Conservation (phyloP, 2,797 vertebrate genomes). For the Cossypha dichroa region DNA sequence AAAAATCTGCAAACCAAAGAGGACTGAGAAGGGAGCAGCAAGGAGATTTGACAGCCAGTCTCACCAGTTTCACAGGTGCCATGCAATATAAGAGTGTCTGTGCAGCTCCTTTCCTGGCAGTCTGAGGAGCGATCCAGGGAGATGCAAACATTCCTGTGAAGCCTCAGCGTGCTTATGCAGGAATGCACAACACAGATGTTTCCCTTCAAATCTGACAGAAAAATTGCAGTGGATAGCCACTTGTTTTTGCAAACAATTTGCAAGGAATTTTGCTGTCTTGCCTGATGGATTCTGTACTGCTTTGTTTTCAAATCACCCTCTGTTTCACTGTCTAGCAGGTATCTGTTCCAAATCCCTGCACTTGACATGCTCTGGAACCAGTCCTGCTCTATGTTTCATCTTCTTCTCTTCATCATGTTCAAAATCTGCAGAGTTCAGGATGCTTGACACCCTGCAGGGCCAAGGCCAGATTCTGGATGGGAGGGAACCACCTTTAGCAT, state of each 20-base stretch:
- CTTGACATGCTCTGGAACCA: not conserved
- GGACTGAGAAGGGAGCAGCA: not conserved
- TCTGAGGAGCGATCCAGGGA: rapidly evolving
- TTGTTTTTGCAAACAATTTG: not conserved
- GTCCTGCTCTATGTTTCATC: not conserved
- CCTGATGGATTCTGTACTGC: not conserved
- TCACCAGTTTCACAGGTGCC: not conserved
- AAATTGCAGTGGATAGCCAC: constrained; percentile 20
- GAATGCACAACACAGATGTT: not conserved
- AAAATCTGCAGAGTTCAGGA: not conserved
- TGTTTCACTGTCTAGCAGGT: not conserved
- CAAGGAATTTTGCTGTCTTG: not conserved
- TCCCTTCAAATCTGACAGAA: constrained; percentile 20
- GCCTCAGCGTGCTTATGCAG: not conserved
- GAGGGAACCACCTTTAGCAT: not conserved
- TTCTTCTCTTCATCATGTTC: not conserved
- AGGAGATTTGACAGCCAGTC: not conserved
- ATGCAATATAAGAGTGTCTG: rapidly evolving
- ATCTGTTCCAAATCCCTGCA: not conserved
- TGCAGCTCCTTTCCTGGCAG: not conserved
- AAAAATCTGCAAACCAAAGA: not conserved
- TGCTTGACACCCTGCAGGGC: not conserved
- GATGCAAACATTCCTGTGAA: not conserved
- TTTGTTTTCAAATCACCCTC: not conserved
- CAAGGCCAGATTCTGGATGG: not conserved